A percentile compares a stretch with the other conserved stretches of the same genome.
These are phyloP conservation scores for Raja brachyura DNA, from an alignment of 2,113 vertebrate genomes.

Conservation along the genomic window DNA sequence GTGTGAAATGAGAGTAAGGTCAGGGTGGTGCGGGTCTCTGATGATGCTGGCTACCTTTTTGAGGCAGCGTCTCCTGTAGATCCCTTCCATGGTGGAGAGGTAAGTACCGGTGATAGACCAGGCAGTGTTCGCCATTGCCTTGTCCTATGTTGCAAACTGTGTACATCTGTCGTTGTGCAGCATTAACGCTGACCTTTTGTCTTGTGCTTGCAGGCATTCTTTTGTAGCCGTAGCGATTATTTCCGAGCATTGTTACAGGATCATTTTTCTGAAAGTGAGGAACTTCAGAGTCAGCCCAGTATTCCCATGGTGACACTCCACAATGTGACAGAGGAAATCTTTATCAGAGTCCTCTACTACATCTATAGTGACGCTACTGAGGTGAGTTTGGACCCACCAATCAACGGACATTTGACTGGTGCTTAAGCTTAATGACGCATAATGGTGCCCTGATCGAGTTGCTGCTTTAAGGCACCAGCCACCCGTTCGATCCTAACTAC, in stretches of 20 bases:
- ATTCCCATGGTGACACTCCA: constrained; percentile 79
- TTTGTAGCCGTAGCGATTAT: constrained; percentile 93
- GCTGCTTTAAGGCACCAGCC: no score
- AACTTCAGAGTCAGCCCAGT: constrained; percentile 71
- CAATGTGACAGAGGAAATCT: constrained; percentile 76
- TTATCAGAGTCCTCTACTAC: constrained; percentile 81
- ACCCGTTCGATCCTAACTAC: no score
- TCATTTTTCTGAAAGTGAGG: constrained; percentile 84
- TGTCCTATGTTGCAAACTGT: not conserved
- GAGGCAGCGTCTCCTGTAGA: no score
- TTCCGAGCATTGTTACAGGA: constrained; percentile 88
- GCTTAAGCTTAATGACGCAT: not conserved
- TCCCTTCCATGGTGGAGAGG: no score
- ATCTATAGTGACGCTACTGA: constrained; percentile 86
- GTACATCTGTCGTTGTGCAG: not conserved
- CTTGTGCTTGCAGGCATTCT: constrained; percentile 71
- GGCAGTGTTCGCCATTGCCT: no score
- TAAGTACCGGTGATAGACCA: no score
- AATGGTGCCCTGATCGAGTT: no score
- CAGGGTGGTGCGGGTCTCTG: no score
- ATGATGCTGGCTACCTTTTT: no score
- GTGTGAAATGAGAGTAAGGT: no score
- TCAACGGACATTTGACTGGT: not conserved
- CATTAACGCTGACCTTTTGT: constrained; percentile 30
- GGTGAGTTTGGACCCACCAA: constrained; percentile 54